Percentiles rank a stretch among this genome's conserved stretches.
Evolutionary conservation across 2,797 vertebrate species (phyloP).

Genomic region (Lithobates sylvaticus): DNA sequence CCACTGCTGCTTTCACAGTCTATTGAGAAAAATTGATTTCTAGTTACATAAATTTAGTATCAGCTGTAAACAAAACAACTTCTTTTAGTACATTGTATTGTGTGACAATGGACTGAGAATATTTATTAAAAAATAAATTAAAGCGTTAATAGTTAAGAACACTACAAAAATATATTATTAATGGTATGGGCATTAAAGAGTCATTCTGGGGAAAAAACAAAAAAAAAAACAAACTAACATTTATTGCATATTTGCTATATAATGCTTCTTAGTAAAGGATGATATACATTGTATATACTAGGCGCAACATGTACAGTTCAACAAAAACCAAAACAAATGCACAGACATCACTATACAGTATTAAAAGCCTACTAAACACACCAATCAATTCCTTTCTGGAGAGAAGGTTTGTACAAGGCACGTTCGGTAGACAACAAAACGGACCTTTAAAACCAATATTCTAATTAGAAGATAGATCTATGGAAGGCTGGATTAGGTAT

Average conservation of each 20-base stretch:
- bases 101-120: background rate
- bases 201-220: too few species aligned
- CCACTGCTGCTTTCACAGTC: background rate
- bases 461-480: too few species aligned
- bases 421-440: constrained; percentile 11
- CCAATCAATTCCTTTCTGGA: background rate
- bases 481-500: background rate
- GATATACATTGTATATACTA: constrained; percentile 38
- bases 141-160: background rate
- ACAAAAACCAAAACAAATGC: background rate
- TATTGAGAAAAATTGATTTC: background rate
- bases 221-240: too few species aligned
- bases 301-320: constrained; percentile 3
- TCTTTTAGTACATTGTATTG: too few species aligned
- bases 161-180: constrained; percentile 16
- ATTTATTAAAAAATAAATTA: background rate
- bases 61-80: too few species aligned
- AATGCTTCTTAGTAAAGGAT: constrained; percentile 25
- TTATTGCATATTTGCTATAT: constrained; percentile 23
- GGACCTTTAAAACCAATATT: background rate
- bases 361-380: background rate
- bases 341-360: constrained; percentile 8
- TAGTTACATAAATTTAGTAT: background rate
- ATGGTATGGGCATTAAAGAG: background rate
- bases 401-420: constrained; percentile 19